Evolutionary conservation across 2,888 invertebrate species (phyloP), one percentile per base, ranked within the genome.

Genomic region (Cantharis rustica): DNA sequence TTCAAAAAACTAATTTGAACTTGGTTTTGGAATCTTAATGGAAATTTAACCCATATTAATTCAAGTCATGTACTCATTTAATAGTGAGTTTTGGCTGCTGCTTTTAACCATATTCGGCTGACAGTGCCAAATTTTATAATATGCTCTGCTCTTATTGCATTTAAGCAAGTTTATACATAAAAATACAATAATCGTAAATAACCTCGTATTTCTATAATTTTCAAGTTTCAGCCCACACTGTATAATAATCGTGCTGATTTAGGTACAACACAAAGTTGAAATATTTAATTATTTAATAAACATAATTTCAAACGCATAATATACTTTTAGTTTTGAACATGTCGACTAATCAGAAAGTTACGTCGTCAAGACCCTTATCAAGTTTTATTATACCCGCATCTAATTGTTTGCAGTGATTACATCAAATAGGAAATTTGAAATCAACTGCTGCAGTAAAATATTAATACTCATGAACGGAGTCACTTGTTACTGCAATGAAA

Each of bases 311-410:
- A n/a, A 47, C 47, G 1, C 47, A 7, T 7, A n/a, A 47, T n/a
- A 63, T 63, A 16, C 20, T 20, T 23, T 20, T 69, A 72, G 72
- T 72, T 76, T 71, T 62, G 64, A 69, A 70, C 64, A 72, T 70
- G 69, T 72, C 72, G 61, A 72, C 72, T 72, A 76, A 71, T 69
- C 72, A 68, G 31, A 76, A 72, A 72, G 72, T 70, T 76, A 31
- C 71, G 73, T 74, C 76, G 71, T 64, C 71, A 71, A 73, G 76
- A 76, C 77, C 77, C 77, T 77, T 74, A 77, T 77, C 74, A 77
- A 75, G 69, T 71, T 61, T 71, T 74, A 72, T 72, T 71, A 72
- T 72, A 69, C 77, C 77, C 77, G 77, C 74, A 77, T 77, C 69
- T 77, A 77, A 77, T 77, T 77, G 74, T 77, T 77, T 77, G 74